phyloP scores from a whole-genome alignment of 2,797 vertebrate genomes.

The Caiman crocodilus region DNA sequence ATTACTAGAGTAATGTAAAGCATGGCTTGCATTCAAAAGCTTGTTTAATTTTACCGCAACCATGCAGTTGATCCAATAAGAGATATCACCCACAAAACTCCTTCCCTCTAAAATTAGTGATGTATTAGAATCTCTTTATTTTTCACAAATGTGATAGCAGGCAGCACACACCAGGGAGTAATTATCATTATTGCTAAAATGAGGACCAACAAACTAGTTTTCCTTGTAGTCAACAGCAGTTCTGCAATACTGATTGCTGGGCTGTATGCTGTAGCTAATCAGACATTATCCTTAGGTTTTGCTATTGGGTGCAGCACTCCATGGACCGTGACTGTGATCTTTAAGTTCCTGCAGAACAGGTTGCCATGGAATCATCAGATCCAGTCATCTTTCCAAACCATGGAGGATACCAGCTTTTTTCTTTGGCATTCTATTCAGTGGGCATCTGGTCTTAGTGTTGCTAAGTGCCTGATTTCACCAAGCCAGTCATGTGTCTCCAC shows the following conservation, averaged over 20 bases:
- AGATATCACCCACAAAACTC: too few relatives aligned
- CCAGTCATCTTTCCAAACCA: conserved; percentile 65
- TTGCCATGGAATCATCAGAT: conserved; percentile 59
- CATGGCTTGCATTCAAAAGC: too few relatives aligned
- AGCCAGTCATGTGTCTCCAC: conserved; percentile 71
- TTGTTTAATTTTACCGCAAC: too few relatives aligned
- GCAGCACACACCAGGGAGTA: not conserved
- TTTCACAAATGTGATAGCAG: not conserved
- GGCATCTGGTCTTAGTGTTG: conserved; percentile 80
- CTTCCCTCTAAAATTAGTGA: too few relatives aligned
- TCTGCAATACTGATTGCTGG: not conserved
- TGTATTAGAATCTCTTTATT: not conserved
- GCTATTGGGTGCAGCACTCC: conserved; percentile 1
- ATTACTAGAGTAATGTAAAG: not conserved
- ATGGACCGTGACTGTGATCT: not conserved
- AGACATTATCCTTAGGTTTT: not conserved
- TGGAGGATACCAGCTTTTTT: conserved; percentile 56
- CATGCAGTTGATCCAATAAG: too few relatives aligned
- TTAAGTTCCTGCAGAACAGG: conserved; percentile 54
- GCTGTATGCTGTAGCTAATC: not conserved
- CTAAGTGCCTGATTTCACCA: conserved; percentile 78
- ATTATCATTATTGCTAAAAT: not conserved
- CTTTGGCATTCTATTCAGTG: conserved; percentile 76
- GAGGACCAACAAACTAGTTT: not conserved
- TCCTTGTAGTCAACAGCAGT: not conserved